Evolutionary conservation across 2,888 invertebrate species (phyloP), one percentile per base, ranked within the genome.

Genomic region (Archaeoteleia sp.): DNA sequence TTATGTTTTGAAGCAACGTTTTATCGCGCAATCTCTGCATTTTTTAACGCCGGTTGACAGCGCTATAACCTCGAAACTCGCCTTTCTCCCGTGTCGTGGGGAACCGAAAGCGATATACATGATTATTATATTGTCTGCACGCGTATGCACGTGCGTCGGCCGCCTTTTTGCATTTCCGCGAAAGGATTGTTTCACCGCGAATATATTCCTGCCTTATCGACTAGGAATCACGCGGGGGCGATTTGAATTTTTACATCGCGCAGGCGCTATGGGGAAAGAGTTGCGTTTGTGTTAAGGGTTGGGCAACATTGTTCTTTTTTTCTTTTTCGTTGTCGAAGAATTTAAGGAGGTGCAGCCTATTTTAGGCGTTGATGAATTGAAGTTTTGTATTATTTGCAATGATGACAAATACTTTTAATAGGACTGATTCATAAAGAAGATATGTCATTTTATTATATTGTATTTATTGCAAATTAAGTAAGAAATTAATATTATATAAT

Each of bases 41-140:
- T 63, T 55, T 61, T 53, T 46, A 46, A 61, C n/a, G 46, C 54
- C 54, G 54, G 29, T 55, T 63, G 62, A 55, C 62, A 63, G 55
- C 43, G 43, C 42, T 63, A 43, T 63, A 55, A 63, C 55, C 45
- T 55, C 63, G 63, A 55, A 63, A 43, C 48, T 32, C 20, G 55
- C 63, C 63, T 63, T 63, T 63, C 63, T 63, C 55, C 37, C 48
- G 46, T 29, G 34, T 17, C 8, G 17, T 13, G 15, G 62, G 14
- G 40, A 15, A 48, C 48, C 37, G 54, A 34, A 9, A 27, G 35
- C 34, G 14, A 42, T 27, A 25, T 46, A 57, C 45, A 45, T 45
- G 57, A 51, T 57, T 57, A 46, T 65, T 57, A 53, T 25, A 57
- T 34, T 39, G 63, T 43, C 51, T 39, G 53, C 49, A 13, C 27